A percentile compares a stretch with the other conserved stretches of the same genome.
phyloP scores from a whole-genome alignment of 1,140 invertebrate species.

The Conus ventricosus region DNA sequence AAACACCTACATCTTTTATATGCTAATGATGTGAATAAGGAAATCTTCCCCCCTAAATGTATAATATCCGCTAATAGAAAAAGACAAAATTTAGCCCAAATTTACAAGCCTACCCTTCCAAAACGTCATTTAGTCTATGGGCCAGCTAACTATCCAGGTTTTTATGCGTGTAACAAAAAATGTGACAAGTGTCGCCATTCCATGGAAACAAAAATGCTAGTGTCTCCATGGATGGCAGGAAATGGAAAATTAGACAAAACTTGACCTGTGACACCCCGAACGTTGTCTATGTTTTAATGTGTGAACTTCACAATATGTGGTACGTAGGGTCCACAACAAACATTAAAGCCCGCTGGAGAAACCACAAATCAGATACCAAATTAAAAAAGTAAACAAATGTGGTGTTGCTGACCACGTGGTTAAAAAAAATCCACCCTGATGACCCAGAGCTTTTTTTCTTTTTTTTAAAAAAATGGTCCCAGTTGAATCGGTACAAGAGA shows the following conservation, averaged over 20 bases:
- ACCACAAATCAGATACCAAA: too few species aligned
- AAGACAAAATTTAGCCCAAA: background rate
- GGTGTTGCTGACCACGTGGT: background rate
- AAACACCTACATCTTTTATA: background rate
- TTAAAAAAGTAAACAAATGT: too few species aligned
- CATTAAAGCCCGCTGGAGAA: background rate
- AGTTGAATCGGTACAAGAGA: background rate
- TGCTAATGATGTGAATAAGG: background rate
- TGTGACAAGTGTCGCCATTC: background rate
- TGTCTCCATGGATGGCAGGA: background rate
- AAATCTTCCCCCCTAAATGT: background rate
- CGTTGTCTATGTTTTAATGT: background rate
- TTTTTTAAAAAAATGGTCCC: background rate
- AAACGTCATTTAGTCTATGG: background rate
- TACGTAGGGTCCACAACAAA: background rate
- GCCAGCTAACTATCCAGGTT: background rate
- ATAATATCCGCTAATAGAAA: background rate
- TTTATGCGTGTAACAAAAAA: background rate
- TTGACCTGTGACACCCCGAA: background rate
- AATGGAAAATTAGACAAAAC: background rate
- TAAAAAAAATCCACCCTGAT: background rate
- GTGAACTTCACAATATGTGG: background rate
- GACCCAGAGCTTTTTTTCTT: background rate
- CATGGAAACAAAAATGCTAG: background rate
- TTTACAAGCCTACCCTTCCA: too few species aligned